Base-by-base conservation (phyloP, 2,113 vertebrate species). In the Setophaga coronata region DNA sequence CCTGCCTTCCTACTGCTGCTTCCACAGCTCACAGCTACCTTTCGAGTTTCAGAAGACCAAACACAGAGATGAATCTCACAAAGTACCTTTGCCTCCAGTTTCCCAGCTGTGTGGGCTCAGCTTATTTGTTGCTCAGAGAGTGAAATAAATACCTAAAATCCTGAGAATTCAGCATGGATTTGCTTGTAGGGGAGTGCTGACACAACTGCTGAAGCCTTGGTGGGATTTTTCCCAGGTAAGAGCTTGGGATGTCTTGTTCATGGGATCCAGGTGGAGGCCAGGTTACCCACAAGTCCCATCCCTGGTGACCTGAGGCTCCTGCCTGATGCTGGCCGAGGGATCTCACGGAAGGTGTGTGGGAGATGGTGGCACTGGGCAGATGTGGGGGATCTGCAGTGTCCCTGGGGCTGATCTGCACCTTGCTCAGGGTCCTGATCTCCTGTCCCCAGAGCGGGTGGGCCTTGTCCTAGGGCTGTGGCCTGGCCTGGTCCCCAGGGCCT, bases 311-410 rank as follows among this genome's bases (percentile, higher is more conserved):
- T 38, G 51, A 54, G 51, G 50, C 34, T 60, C 1, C 38, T 40
- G n/a, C 29, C 20, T 1, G 1, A 2, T 0, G 0, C 54, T 61
- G 34, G 11, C 14, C 33, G 21, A 28, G 58, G 34, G 51, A 38
- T 6, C 15, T 23, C 26, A 0, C 0, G 10, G 9, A 8, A 58
- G 8, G 9, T 53, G 77, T 40, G 36, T 38, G 42, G 50, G 28
- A 47, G 45, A 6, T 80, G 70, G 50, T 70, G 67, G 47, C 42
- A 51, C 24, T 31, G 21, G 20, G 18, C 2, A 0, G 17, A 3
- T 40, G 58, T 84, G 69, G 51, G 47, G 42, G 28, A 28, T 14
- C 67, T 73, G 84, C 10, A 24, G 34, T 60, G 33, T 67, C 50
- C 58, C 45, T 6, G 0, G 50, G 31, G 77, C 56, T 61, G 28